Evolutionary conservation across 2,888 invertebrate genomes (phyloP).

Genomic region (Chrysolina americana): DNA sequence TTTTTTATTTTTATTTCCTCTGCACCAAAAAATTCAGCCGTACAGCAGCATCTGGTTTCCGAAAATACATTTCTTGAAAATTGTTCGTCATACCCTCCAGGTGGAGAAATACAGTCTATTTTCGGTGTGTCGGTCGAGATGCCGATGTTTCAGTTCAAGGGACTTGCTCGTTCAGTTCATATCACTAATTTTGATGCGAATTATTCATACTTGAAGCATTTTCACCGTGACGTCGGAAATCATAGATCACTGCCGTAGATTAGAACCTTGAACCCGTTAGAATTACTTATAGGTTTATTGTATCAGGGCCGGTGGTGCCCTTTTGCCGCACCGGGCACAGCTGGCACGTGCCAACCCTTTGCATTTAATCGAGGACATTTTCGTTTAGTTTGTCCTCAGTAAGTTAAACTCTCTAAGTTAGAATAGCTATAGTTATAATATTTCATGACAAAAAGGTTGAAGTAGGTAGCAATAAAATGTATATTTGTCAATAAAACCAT

Average conservation of each 20-base stretch:
- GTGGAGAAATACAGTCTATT: conserved; percentile 1
- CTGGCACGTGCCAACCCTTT: no score
- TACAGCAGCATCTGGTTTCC: conserved; percentile 12
- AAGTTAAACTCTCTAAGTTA: no score
- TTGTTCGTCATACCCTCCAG: not conserved
- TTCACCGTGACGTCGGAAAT: conserved; percentile 11
- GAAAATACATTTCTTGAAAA: conserved; percentile 11
- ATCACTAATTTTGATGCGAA: conserved; percentile 8
- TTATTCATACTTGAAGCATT: conserved; percentile 2
- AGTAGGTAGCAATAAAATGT: no score
- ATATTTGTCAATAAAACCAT: no score
- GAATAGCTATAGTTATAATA: no score
- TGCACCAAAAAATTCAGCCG: not conserved
- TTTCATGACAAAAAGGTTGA: no score
- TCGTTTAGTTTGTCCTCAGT: no score
- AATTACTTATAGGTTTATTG: conserved; percentile 1
- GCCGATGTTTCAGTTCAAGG: not conserved
- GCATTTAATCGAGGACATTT: no score
- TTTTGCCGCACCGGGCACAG: not conserved
- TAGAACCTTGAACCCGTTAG: conserved; percentile 2
- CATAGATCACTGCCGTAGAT: conserved; percentile 5
- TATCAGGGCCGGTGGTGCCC: conserved; percentile 1
- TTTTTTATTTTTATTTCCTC: not conserved
- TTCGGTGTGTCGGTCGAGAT: not conserved
- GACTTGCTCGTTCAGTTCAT: not conserved